Base-by-base conservation (phyloP, 2,888 invertebrate species). In the Kryphioiulus occultus region DNA sequence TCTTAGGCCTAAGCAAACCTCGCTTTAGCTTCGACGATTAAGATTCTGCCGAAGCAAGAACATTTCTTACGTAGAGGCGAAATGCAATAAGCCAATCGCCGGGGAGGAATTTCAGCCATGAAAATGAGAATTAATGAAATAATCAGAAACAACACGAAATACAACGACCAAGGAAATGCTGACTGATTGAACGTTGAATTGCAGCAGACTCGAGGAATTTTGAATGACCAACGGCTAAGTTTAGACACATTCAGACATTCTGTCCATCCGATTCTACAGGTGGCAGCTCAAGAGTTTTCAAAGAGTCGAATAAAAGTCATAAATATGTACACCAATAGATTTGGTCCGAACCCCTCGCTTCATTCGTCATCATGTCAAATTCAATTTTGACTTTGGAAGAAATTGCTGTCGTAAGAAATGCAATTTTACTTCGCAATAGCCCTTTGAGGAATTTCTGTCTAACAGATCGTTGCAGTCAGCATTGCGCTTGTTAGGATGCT, bases 111-210 rank as follows among this genome's bases (percentile, higher is more conserved):
- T 30, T 78, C 30, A 30, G 78, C 15, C 78, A 78, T 78, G 78
- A 30, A 78, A 78, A 78, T 78, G 78, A 30, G 78, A 78, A 78
- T 78, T 78, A 78, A 78, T 78, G 78, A 78, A 78, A 30, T 30
- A 78, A 30, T 15, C 30, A 17, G 26, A 30, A 78, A 10, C 17
- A 78, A 30, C 78, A 10, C 30, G 30, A 30, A 4, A 30, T 15
- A 30, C 0, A 30, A 78, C 26, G 15, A 26, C 10, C 78, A 15
- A 26, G 59, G 59, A 32, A 30, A 15, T 30, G 30, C 30, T 30
- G 30, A 22, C 15, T 10, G 0, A 30, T 17, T 30, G 78, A 26
- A 68, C 68, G 22, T 68, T 68, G 68, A 15, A 30, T 78, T 30
- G 30, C 44, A 5, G 78, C 59, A 22, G 9, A 68, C n/a, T 22